phyloP scores from a whole-genome alignment of 2,113 vertebrate genomes.

The Ptyas mucosa region DNA sequence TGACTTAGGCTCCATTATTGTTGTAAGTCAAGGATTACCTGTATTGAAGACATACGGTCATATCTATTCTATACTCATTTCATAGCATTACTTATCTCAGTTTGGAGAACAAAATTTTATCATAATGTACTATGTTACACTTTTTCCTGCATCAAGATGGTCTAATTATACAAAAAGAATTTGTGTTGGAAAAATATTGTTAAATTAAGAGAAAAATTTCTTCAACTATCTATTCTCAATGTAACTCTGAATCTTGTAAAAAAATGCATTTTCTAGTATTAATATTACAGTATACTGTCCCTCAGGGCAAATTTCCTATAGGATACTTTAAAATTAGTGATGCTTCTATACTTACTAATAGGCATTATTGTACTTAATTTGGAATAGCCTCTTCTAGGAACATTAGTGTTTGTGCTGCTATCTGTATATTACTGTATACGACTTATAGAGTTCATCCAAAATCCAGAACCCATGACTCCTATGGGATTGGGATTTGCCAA shows the following conservation, averaged over 20 bases:
- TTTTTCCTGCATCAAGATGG: not conserved
- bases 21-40: not conserved
- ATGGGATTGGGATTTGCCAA: not conserved
- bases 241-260: not conserved
- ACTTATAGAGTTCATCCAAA: not conserved
- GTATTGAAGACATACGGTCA: not conserved
- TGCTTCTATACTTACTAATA: not conserved
- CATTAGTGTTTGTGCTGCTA: constrained; percentile 20
- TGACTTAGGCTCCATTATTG: not conserved
- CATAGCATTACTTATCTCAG: not conserved
- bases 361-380: not conserved
- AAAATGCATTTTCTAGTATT: not conserved
- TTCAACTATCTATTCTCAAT: constrained; percentile 25
- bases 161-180: constrained; percentile 2
- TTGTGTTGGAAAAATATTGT: not conserved
- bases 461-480: not conserved
- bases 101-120: not conserved
- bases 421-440: not conserved
- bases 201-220: not conserved
- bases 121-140: not conserved
- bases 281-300: not conserved
- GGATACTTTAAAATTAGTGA: not conserved
- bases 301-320: not conserved
- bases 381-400: not conserved
- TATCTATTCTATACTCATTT: not conserved